A percentile compares a stretch with the other conserved stretches of the same genome.
phyloP scores from a whole-genome alignment of 2,797 vertebrate species.

The Calcarius lapponicus region DNA sequence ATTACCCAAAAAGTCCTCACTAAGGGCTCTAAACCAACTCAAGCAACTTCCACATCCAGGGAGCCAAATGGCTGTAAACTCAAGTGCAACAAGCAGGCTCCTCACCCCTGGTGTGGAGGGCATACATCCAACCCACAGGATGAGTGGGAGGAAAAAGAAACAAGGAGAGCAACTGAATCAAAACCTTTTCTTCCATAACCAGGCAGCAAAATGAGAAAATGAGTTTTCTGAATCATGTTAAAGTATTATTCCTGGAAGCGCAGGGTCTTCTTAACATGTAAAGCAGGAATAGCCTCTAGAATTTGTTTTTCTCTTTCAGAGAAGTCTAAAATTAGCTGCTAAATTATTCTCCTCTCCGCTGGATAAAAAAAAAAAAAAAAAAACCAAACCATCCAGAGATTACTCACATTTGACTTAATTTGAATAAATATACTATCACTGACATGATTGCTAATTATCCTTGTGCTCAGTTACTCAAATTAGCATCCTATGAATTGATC shows the following conservation, averaged over 20 bases:
- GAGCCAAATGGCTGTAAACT: neutral
- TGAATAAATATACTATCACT: neutral
- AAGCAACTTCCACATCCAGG: neutral
- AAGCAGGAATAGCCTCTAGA: neutral
- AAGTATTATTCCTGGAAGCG: neutral
- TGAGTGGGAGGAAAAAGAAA: neutral
- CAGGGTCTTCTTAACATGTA: neutral
- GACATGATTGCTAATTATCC: neutral
- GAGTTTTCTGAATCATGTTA: neutral
- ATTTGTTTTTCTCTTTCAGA: neutral
- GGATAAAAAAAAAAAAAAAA: neutral
- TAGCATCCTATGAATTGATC: neutral
- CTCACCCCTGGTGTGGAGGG: neutral
- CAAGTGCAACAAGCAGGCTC: neutral
- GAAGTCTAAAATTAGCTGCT: neutral
- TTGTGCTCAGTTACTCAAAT: neutral
- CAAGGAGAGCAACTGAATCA: neutral
- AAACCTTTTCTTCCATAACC: neutral
- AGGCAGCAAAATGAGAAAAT: neutral
- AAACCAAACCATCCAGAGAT: neutral
- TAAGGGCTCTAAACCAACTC: neutral
- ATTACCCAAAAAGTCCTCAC: neutral
- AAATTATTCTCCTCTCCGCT: neutral
- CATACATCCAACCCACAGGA: neutral
- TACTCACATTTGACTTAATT: neutral